Percentiles rank a stretch among this genome's conserved stretches.
Conservation (phyloP, 2,888 invertebrate species). For the Eledone cirrhosa region DNA sequence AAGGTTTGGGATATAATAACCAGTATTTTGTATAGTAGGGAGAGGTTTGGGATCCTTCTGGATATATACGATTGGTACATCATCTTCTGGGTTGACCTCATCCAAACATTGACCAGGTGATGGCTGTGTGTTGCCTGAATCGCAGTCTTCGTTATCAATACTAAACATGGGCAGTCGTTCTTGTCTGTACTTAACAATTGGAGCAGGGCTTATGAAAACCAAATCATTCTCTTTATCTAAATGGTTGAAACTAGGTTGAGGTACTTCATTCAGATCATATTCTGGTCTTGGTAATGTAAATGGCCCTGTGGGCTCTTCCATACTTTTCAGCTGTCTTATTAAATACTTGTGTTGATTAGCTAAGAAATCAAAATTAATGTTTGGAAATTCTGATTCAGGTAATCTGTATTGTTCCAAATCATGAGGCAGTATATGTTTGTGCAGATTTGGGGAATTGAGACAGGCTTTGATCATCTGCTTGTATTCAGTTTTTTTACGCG, state of each 20-base stretch:
- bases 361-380: background rate
- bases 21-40: too few species aligned
- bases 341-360: background rate
- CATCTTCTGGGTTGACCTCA: too few species aligned
- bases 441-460: conserved; percentile 1
- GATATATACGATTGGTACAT: too few species aligned
- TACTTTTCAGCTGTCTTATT: background rate
- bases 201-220: conserved; percentile 10
- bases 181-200: background rate
- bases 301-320: background rate
- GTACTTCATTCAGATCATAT: background rate
- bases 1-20: too few species aligned
- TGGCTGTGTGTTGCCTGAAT: too few species aligned
- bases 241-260: background rate
- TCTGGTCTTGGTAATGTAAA: background rate
- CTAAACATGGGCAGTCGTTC: conserved; percentile 7
- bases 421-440: background rate
- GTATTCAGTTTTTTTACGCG: background rate
- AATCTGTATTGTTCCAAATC: background rate
- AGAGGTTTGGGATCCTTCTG: too few species aligned
- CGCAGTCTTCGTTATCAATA: background rate
- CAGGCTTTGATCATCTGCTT: conserved; percentile 22
- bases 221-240: background rate
- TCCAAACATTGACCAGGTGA: too few species aligned
- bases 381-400: background rate